Evolutionary conservation across 2,797 vertebrate species (phyloP), one percentile per base, ranked within the genome.

Genomic region (Sphaeramia orbicularis): DNA sequence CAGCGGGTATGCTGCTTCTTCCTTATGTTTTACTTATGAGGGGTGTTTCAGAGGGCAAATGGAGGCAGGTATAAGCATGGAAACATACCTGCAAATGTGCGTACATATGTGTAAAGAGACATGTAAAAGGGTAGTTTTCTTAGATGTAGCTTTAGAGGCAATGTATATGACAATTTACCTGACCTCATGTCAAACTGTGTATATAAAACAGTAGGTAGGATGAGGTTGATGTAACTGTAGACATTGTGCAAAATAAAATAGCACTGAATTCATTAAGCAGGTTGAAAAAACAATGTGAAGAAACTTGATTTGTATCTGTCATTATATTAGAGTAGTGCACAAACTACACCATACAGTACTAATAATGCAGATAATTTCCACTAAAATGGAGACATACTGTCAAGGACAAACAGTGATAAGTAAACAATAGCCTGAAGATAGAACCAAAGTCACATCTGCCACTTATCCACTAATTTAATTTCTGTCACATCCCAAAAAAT

Each of bases 21-120:
- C 47, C 80, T 82, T 62, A 87, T 86, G 81, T 76, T 88, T 87
- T 74, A 84, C 65, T 83, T 72, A 86, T 87, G 76, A 81, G 65
- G 74, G 77, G 66, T 44, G 38, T 30, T 73, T 64, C 38, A 50
- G 61, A 59, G 59, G 63, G 19, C 40, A 67, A 66, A 44, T 42
- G 40, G 35, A 71, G 60, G 71, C 65, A 64, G 48, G 54, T 54
- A 54, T 45, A 58, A 71, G 60, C 43, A 71, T 62, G 6, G 13
- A 73, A n/a, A 18, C 10, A 67, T 36, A 9, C 8, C 49, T 52
- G 43, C 11, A 42, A 36, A 12, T 2, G 15, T 59, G 40, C 21
- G 5, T 16, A 15, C 41, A 43, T 15, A 57, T 40, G 40, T 52
- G 37, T 35, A 44, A 64, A 52, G 15, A 37, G 32, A n/a, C 19